Evolutionary conservation across 1,140 invertebrate species (phyloP).

Genomic region (Temnothorax nylanderi): DNA sequence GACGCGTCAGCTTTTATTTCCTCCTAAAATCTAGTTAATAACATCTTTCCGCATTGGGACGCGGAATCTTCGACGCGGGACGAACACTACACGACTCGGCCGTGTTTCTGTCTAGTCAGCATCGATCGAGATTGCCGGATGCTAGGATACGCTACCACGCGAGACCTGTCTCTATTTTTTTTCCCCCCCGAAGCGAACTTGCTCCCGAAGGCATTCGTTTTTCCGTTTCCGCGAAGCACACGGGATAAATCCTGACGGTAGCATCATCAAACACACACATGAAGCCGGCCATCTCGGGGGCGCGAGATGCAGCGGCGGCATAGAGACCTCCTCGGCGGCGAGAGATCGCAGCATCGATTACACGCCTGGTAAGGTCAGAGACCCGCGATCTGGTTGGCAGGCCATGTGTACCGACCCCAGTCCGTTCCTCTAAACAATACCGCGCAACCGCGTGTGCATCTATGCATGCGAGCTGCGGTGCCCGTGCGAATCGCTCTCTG

Average conservation of each 20-base stretch:
- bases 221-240: not conserved
- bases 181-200: not conserved
- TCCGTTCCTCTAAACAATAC: slow-evolving; percentile 74
- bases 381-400: slow-evolving; percentile 83
- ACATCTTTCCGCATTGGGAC: slow-evolving; percentile 7
- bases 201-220: not conserved
- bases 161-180: not conserved
- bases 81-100: not conserved
- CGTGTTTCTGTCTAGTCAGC: not conserved
- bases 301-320: slow-evolving; percentile 54
- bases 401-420: slow-evolving; percentile 80
- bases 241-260: slow-evolving; percentile 15
- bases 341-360: slow-evolving; percentile 81
- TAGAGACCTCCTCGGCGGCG: slow-evolving; percentile 52
- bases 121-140: slow-evolving; percentile 37
- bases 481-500: slow-evolving; percentile 40
- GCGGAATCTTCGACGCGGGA: too few species aligned
- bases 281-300: not conserved
- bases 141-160: not conserved
- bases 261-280: not conserved
- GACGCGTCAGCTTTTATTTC: slow-evolving; percentile 10
- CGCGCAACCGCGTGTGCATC: slow-evolving; percentile 52
- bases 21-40: slow-evolving; percentile 37
- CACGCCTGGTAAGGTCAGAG: slow-evolving; percentile 80
- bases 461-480: slow-evolving; percentile 41